Percentiles rank a stretch among this genome's conserved stretches.
These are phyloP conservation scores for Archegozetes longisetosus DNA, from an alignment of 1,140 invertebrate species.

Conservation along the genomic window DNA sequence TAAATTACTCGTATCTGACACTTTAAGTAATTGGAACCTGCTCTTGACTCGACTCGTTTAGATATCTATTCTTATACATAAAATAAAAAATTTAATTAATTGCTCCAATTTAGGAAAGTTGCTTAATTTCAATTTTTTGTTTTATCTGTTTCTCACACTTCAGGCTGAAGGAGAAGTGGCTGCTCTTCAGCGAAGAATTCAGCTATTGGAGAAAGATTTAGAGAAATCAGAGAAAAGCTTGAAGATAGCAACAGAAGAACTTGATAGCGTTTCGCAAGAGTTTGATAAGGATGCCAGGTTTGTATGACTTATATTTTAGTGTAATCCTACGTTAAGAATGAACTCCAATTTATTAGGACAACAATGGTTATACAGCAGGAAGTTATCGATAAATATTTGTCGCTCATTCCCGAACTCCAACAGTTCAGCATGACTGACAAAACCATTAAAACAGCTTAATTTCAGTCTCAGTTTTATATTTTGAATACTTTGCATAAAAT, in stretches of 20 bases:
- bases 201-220: constrained; percentile 78
- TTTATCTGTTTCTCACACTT: too few relatives aligned
- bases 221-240: constrained; percentile 50
- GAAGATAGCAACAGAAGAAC: constrained; percentile 65
- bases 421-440: neutral
- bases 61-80: too few relatives aligned
- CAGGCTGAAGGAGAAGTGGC: constrained; percentile 34
- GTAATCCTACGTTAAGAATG: too few relatives aligned
- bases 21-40: too few relatives aligned
- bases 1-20: too few relatives aligned
- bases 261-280: constrained; percentile 93
- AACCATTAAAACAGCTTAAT: neutral
- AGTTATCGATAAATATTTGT: neutral
- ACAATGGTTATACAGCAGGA: neutral
- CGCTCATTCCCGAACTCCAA: neutral
- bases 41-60: too few relatives aligned
- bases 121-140: too few relatives aligned
- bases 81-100: too few relatives aligned
- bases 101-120: too few relatives aligned
- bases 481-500: too few relatives aligned
- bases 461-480: neutral
- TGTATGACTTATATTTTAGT: neutral
- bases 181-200: constrained; percentile 81
- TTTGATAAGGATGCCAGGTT: constrained; percentile 68
- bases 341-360: too few relatives aligned